phyloP scores from a whole-genome alignment of 1,140 invertebrate species.

The Leptinotarsa undecemlineata region DNA sequence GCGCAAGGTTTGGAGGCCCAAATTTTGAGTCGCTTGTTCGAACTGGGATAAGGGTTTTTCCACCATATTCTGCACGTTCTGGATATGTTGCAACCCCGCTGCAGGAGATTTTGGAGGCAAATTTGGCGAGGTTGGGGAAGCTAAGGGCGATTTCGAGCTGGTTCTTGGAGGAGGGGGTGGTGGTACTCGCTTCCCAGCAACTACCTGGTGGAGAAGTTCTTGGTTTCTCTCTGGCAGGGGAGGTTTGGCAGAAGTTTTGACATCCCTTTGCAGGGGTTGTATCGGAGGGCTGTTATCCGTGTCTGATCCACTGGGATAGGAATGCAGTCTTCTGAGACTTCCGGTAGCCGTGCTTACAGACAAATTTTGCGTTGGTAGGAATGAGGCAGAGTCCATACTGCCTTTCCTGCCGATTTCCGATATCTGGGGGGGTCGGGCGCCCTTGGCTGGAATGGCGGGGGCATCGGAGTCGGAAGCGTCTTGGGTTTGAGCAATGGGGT shows the following conservation, averaged over 20 bases:
- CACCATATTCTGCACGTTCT: constrained; percentile 52
- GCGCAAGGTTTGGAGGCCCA: constrained; percentile 51
- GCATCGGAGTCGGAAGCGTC: constrained; percentile 44
- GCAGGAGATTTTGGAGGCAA: constrained; percentile 61
- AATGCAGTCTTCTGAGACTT: constrained; percentile 71
- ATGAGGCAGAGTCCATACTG: constrained; percentile 60
- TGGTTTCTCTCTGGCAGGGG: constrained; percentile 78
- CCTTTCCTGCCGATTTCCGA: constrained; percentile 61
- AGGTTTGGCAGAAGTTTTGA: constrained; percentile 64
- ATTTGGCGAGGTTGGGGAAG: constrained; percentile 74
- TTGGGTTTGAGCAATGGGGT: constrained; percentile 47
- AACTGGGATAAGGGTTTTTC: constrained; percentile 53
- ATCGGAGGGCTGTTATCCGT: constrained; percentile 71
- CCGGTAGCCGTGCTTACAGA: constrained; percentile 53
- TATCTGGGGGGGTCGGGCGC: constrained; percentile 54
- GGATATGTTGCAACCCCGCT: constrained; percentile 51
- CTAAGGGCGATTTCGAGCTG: constrained; percentile 77
- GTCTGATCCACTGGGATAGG: constrained; percentile 75
- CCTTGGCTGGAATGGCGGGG: constrained; percentile 50
- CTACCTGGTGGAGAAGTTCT: constrained; percentile 65
- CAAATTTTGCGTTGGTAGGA: constrained; percentile 52
- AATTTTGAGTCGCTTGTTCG: constrained; percentile 53
- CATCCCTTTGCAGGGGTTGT: constrained; percentile 54
- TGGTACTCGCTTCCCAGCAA: constrained; percentile 71
- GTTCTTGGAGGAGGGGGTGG: constrained; percentile 84